These are phyloP conservation scores for Brenthis hecate DNA, from an alignment of 2,888 invertebrate species.

Conservation along the genomic window DNA sequence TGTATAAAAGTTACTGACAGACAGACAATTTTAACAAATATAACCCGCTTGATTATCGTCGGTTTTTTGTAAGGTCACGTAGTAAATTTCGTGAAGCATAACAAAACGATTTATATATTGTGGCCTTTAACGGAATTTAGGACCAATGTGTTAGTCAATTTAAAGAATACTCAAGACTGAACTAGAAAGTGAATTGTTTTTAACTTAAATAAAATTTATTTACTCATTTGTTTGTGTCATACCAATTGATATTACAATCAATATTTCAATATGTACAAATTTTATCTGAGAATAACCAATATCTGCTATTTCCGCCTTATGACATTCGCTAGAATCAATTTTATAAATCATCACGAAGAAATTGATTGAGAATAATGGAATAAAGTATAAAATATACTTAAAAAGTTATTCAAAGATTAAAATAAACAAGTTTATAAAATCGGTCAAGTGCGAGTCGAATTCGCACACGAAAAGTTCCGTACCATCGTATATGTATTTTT, in stretches of 20 bases:
- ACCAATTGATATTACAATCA: neutral
- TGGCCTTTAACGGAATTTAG: conserved; percentile 41
- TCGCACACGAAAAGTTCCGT: too few relatives aligned
- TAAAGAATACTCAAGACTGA: conserved; percentile 77
- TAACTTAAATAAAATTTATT: conserved; percentile 29
- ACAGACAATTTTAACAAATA: too few relatives aligned
- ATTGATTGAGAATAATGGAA: too few relatives aligned
- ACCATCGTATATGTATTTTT: too few relatives aligned
- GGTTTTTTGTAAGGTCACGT: neutral
- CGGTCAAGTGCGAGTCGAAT: too few relatives aligned
- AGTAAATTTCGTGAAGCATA: conserved; percentile 27
- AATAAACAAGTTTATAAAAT: too few relatives aligned
- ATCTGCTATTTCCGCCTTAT: too few relatives aligned
- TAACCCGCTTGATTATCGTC: neutral
- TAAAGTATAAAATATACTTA: too few relatives aligned
- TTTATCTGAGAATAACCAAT: too few relatives aligned
- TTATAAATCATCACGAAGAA: neutral
- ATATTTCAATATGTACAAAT: too few relatives aligned
- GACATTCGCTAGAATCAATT: neutral
- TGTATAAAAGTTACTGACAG: too few relatives aligned
- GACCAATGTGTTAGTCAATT: conserved; percentile 73
- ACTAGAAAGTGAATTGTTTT: conserved; percentile 54
- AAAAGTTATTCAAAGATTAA: too few relatives aligned
- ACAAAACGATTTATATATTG: conserved; percentile 25
- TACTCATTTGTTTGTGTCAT: neutral